Evolutionary conservation across 2,797 vertebrate species (phyloP), one percentile per base, ranked within the genome.

Genomic region (Neoniphon sammara): DNA sequence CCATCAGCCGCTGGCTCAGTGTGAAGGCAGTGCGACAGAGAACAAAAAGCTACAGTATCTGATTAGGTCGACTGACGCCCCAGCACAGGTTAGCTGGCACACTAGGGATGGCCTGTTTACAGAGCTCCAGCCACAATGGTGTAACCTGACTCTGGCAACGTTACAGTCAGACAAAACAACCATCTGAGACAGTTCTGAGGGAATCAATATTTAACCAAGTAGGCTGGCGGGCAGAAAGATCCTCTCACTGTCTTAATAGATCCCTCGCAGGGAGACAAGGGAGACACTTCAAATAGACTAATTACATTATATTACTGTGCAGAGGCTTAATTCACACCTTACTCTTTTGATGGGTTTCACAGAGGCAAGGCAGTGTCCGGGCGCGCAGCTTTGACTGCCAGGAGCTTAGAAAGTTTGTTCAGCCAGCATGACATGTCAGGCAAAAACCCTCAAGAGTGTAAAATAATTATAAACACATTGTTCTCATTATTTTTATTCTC

Each of bases 161-260:
- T 71, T 70, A 66, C 75, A 83, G 68, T 77, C 68, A 77, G 69
- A 50, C 84, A 69, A 87, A 89, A 89, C 82, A 88, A 85, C 70
- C 75, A 73, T 60, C 47, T 63, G 66, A 77, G 80, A 80, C 65
- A 58, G 67, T 70, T 81, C 82, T 25, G 54, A 76, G 47, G 73
- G 59, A 74, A 88, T 91, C 77, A 86, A 88, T 90, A 89, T 88
- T 88, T 88, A 86, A 90, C 74, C 68, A 70, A 80, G 82, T 66
- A 73, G 55, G 49, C 82, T 55, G 74, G 73, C 23, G 36, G 75
- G 87, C 76, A 57, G 82, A 87, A 78, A 58, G 53, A 75, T 42
- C 63, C 31, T 34, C 47, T 64, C 44, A 50, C 15, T 39, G 73
- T 81, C 73, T 84, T 71, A 81, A 78, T 89, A 89, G 83, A 81